A percentile compares a stretch with the other conserved stretches of the same genome.
Evolutionary conservation across 2,113 vertebrate species (phyloP).

Genomic region (Callaeas wilsoni): DNA sequence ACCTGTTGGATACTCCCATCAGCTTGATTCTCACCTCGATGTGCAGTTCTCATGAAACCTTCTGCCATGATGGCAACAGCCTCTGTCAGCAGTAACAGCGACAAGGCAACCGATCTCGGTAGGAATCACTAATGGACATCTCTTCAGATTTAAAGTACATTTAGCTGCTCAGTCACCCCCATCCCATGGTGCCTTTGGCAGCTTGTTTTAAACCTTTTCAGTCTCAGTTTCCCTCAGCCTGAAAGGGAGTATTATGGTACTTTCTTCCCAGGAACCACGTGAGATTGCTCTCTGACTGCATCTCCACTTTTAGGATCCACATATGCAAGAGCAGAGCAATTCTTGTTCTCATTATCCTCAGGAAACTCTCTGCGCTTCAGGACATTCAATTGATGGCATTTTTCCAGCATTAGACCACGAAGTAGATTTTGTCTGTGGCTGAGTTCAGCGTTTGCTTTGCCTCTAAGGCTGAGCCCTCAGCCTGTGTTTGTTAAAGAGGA

Average conservation of each 20-base stretch:
- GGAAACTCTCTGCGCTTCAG: not conserved
- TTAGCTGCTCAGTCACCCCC: not conserved
- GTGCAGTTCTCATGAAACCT: rapidly evolving
- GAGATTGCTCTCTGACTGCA: not conserved
- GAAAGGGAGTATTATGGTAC: not conserved
- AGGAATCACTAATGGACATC: not conserved
- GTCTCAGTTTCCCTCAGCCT: not conserved
- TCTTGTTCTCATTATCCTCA: not conserved
- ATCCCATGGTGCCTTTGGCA: not conserved
- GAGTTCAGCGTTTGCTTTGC: not conserved
- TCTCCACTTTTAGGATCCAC: not conserved
- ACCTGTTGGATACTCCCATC: not conserved
- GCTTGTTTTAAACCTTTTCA: not conserved
- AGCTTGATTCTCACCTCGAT: not conserved
- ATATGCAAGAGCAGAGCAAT: not conserved
- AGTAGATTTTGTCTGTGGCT: not conserved
- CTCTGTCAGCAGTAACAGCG: not conserved
- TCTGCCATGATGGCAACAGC: not conserved
- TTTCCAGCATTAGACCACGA: not conserved
- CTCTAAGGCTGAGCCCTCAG: not conserved
- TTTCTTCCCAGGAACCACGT: not conserved
- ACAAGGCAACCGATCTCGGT: not conserved
- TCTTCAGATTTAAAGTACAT: not conserved
- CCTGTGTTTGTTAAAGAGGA: not conserved
- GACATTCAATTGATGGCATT: not conserved